A percentile compares a stretch with the other conserved stretches of the same genome.
Conservation (phyloP, 1,140 invertebrate genomes). For the Penaeus indicus region DNA sequence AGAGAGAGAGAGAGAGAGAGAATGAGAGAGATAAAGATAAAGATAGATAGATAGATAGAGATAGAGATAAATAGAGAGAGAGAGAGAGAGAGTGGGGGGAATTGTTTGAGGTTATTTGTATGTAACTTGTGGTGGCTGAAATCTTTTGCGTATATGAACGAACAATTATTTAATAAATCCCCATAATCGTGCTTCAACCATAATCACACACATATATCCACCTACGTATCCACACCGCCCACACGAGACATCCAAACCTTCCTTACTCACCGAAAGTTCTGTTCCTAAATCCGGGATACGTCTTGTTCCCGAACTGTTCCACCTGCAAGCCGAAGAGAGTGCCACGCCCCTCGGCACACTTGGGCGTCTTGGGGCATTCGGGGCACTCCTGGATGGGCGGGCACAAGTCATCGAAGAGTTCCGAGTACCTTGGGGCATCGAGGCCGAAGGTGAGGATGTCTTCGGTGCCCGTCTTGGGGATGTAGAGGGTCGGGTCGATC, state of each 20-base stretch:
- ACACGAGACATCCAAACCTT: too few relatives aligned
- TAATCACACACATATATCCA: too few relatives aligned
- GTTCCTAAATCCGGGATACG: conserved; percentile 75
- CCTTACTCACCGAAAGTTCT: conserved; percentile 73
- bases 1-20: too few relatives aligned
- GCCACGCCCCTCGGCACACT: conserved; percentile 75
- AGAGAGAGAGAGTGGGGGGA: background rate
- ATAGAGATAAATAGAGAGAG: too few relatives aligned
- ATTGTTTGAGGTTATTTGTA: background rate
- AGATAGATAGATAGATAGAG: too few relatives aligned
- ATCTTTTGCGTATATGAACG: too few relatives aligned
- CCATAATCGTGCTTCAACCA: too few relatives aligned
- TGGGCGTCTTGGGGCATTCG: conserved; percentile 71
- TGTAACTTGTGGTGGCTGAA: background rate
- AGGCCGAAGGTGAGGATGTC: conserved; percentile 56
- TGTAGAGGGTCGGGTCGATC: conserved; percentile 45
- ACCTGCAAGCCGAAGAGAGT: conserved; percentile 73
- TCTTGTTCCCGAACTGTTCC: conserved; percentile 74
- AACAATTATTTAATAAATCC: too few relatives aligned
- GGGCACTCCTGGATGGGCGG: conserved; percentile 75
- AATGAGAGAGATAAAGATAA: too few relatives aligned
- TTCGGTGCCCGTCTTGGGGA: conserved; percentile 50
- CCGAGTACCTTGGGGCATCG: conserved; percentile 70
- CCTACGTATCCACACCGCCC: too few relatives aligned
- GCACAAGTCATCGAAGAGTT: conserved; percentile 77